Base-by-base conservation (phyloP, 2,113 vertebrate species). In the Rallus limicola region DNA sequence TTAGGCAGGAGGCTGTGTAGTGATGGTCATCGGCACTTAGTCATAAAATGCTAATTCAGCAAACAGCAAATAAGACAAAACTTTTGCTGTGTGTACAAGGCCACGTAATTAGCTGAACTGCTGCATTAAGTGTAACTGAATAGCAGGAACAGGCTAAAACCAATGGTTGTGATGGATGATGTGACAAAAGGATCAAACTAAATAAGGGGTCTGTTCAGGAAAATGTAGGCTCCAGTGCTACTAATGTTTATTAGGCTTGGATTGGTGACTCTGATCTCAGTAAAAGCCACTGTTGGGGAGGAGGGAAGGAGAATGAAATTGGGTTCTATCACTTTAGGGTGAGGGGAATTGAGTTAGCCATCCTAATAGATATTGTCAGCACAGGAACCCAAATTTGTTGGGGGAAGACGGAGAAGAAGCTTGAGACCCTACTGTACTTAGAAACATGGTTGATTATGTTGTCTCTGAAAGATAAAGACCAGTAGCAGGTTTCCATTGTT, bases 181-280 rank as follows among this genome's bases (percentile, higher is more conserved):
- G 82, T 96, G 89, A 87, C 58, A 81, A 76, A 97, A 86, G 48
- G 93, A 78, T 88, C 65, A 64, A 87, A 74, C 14, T 90, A 93
- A 96, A 86, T 74, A 88, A 93, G 21, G 24, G 17, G 21, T 80
- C 38, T 89, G 34, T 78, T 95, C 78, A 87, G 80, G 53, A 82
- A 94, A 94, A 86, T 67, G 33, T 52, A 88, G 38, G 18, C 48
- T 93, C 11, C 63, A 76, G 38, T 1, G 0, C 52, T 87, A 59
- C 34, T 85, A 83, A 53, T 67, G 38, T 87, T 88, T 88, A 74
- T 94, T 92, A 72, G 79, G 26, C 34, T 93, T 6, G 2, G 38
- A 50, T 9, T 31, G 33, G 10, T 1, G 0, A 76, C 58, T 96
- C 77, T 1, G 2, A 48, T 58, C 81, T 85, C 58, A 63, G 38